These are phyloP conservation scores for Thalassoma bifasciatum DNA, from an alignment of 2,113 vertebrate genomes.

Conservation along the genomic window DNA sequence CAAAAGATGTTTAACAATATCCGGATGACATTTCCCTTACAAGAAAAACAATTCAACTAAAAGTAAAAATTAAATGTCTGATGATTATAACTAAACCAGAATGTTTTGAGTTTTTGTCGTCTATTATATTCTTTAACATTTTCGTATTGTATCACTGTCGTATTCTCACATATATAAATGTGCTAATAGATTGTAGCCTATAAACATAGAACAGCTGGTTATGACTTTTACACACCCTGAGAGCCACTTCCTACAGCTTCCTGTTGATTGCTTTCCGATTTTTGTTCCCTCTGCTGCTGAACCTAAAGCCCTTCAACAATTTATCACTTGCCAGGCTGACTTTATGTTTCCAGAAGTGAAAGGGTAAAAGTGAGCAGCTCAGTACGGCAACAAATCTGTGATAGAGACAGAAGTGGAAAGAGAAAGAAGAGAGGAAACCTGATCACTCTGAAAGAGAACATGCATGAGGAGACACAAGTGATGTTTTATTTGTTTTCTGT, in stretches of 20 bases:
- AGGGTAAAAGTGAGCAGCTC: background rate
- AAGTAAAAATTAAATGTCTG: too few relatives aligned
- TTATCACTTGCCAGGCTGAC: background rate
- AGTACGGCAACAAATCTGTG: background rate
- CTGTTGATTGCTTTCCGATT: too few relatives aligned
- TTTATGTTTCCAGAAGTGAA: too few relatives aligned
- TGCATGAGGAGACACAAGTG: slow-evolving; percentile 11
- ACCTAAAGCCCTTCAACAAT: background rate
- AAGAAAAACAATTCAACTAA: too few relatives aligned
- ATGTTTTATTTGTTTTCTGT: background rate
- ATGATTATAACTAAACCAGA: too few relatives aligned
- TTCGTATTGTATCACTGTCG: too few relatives aligned
- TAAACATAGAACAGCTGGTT: background rate
- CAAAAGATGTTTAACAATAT: too few relatives aligned
- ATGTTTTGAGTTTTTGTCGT: too few relatives aligned
- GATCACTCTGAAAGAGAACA: slow-evolving; percentile 22
- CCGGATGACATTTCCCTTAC: too few relatives aligned
- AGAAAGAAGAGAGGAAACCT: slow-evolving; percentile 17
- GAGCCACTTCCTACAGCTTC: slow-evolving; percentile 43
- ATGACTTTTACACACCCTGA: background rate
- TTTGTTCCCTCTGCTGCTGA: background rate
- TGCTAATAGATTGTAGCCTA: too few relatives aligned
- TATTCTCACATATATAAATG: too few relatives aligned
- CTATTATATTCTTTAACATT: too few relatives aligned
- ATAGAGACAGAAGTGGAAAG: background rate